These are phyloP conservation scores for Lepidochitona cinerea DNA, from an alignment of 2,888 invertebrate genomes.

Conservation along the genomic window DNA sequence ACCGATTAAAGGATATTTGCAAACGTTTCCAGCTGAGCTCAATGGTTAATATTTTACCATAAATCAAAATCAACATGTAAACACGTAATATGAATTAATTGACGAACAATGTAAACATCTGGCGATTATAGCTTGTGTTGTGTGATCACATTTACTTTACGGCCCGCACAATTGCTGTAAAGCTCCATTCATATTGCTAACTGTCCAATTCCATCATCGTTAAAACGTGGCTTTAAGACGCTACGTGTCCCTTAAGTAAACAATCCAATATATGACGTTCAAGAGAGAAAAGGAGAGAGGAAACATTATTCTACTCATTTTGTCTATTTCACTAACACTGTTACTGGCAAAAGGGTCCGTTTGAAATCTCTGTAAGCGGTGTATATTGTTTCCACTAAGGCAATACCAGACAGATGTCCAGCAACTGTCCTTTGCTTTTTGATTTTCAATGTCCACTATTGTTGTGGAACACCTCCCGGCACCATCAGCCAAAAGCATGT, in stretches of 20 bases:
- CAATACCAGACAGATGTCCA: slow-evolving; percentile 16
- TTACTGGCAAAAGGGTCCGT: slow-evolving; percentile 70
- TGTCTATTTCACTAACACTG: slow-evolving; percentile 86
- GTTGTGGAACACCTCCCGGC: background rate
- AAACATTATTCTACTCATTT: slow-evolving; percentile 83
- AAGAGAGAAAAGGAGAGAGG: slow-evolving; percentile 89
- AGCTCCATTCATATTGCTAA: too few species aligned
- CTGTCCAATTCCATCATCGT: too few species aligned
- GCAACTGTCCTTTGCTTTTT: background rate
- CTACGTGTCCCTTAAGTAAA: slow-evolving; percentile 31
- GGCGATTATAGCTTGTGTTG: too few species aligned
- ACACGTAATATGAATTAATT: too few species aligned
- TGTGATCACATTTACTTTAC: too few species aligned
- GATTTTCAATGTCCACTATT: background rate
- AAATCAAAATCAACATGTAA: too few species aligned
- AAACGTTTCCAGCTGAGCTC: too few species aligned
- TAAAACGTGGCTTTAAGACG: too few species aligned
- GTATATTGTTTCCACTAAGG: slow-evolving; percentile 11
- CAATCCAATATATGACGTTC: slow-evolving; percentile 88
- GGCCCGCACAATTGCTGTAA: too few species aligned
- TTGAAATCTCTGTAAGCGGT: background rate
- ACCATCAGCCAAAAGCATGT: background rate
- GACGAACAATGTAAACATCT: too few species aligned
- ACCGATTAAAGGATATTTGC: too few species aligned
- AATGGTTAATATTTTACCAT: too few species aligned